Base-by-base conservation (phyloP, 2,113 vertebrate genomes). In the Pantherophis guttatus region DNA sequence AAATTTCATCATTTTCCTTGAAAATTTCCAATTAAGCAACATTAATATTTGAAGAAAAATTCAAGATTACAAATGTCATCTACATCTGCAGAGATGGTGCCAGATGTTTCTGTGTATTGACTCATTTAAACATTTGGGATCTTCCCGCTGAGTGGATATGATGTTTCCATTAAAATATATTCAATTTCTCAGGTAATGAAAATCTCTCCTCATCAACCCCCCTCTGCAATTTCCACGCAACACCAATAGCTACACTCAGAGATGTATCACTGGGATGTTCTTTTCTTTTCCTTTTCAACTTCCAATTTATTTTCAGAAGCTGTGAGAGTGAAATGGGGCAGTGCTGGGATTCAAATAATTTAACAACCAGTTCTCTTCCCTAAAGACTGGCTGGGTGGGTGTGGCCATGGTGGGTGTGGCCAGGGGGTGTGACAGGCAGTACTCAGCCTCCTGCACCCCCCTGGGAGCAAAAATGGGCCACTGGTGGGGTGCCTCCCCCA, bases 1-100 rank as follows among this genome's bases (percentile, higher is more conserved):
- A 96, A 96, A 97, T 97, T 97, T 96, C 94, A 95, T 95, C 95
- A 93, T 96, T 96, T 96, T 95, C 92, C 54, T 93, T 92, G 96
- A 94, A 96, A 96, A 96, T 95, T 96, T 95, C 95, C 93, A 94
- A 97, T 94, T 96, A 96, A 96, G 95, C 95, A 95, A 95, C 75
- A 95, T 95, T 95, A 96, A 95, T 97, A 94, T 95, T 93, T 96
- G 95, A 95, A 93, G 95, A 96, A 95, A 94, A 95, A 96, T 94
- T 96, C 95, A 96, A 94, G 95, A 96, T 96, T 96, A 93, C 91
- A 96, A 94, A 97, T 94, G 96, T 96, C 54, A 91, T 0, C 2
- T 92, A 94, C 96, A 96, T 97, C 95, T 96, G 94, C 90, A 95
- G 86, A 90, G 33, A 96, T 88, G 29, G 92, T 93, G 39, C 62